These are phyloP conservation scores for Passer montanus DNA, from an alignment of 2,113 vertebrate genomes.

Conservation along the genomic window DNA sequence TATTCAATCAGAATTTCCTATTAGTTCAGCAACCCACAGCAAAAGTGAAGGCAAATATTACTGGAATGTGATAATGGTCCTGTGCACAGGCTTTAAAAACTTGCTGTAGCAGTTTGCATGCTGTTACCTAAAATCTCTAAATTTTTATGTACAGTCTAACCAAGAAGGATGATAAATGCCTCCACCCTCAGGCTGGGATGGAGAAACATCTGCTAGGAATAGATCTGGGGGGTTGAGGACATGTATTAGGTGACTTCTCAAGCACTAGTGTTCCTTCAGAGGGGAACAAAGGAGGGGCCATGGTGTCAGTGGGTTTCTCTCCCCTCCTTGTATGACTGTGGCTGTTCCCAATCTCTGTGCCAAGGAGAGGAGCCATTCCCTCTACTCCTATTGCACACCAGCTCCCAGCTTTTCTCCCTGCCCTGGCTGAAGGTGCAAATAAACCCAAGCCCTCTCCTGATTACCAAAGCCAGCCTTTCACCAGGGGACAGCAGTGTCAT, in stretches of 20 bases:
- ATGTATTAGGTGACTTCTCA: neutral
- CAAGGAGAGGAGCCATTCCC: neutral
- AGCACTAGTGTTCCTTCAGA: neutral
- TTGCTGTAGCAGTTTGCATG: neutral
- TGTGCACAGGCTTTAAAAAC: neutral
- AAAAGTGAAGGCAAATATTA: neutral
- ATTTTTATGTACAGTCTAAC: neutral
- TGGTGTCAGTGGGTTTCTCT: neutral
- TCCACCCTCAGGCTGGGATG: neutral
- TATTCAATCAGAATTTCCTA: slow-evolving; percentile 44
- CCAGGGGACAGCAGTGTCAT: rapidly evolving
- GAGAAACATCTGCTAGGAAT: neutral
- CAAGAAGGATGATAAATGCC: neutral
- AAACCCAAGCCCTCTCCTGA: neutral
- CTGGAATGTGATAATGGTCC: neutral
- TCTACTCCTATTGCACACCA: neutral
- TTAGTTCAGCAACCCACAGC: neutral
- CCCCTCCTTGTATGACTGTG: neutral
- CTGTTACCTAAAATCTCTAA: neutral
- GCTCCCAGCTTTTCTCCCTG: neutral
- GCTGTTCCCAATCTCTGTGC: neutral
- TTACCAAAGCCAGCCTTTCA: neutral
- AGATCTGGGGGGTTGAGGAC: neutral
- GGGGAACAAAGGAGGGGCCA: neutral
- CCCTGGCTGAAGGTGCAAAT: neutral